These are phyloP conservation scores for Watsonalla binaria DNA, from an alignment of 2,888 invertebrate species.

Conservation along the genomic window DNA sequence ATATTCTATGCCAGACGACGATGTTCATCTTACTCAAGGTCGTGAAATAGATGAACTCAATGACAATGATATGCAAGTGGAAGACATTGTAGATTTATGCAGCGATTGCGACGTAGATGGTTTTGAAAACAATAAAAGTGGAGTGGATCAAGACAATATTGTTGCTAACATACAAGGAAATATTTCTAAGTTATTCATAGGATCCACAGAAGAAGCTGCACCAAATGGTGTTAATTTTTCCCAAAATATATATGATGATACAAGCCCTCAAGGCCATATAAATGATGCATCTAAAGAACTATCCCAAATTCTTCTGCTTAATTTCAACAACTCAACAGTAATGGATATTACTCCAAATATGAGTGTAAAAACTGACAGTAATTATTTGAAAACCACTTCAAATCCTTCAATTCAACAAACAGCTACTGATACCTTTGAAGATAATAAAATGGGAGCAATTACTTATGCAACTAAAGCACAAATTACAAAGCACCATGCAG, in stretches of 20 bases:
- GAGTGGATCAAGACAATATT: not conserved
- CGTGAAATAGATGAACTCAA: not conserved
- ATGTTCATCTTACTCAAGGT: conserved; percentile 16
- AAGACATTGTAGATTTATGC: conserved; percentile 20
- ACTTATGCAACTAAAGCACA: not conserved
- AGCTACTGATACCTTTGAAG: not conserved
- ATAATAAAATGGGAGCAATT: not conserved
- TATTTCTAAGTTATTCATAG: conserved; percentile 26
- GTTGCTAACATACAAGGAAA: conserved; percentile 17
- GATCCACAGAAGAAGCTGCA: not conserved
- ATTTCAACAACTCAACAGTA: not conserved
- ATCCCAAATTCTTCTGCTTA: not conserved
- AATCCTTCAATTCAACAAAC: no score
- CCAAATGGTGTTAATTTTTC: not conserved
- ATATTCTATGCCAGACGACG: conserved; percentile 35
- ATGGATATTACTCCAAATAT: not conserved
- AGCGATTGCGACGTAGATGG: conserved; percentile 5
- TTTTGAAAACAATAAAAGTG: not conserved
- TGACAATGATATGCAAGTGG: conserved; percentile 1
- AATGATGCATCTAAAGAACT: not conserved
- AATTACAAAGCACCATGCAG: conserved; percentile 32
- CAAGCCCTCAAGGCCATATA: not conserved
- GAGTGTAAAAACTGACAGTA: no score
- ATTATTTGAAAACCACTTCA: no score
- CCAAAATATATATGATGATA: not conserved